These are phyloP conservation scores for Otolemur crassicaudatus DNA, from an alignment of 2,797 vertebrate species.

Conservation along the genomic window DNA sequence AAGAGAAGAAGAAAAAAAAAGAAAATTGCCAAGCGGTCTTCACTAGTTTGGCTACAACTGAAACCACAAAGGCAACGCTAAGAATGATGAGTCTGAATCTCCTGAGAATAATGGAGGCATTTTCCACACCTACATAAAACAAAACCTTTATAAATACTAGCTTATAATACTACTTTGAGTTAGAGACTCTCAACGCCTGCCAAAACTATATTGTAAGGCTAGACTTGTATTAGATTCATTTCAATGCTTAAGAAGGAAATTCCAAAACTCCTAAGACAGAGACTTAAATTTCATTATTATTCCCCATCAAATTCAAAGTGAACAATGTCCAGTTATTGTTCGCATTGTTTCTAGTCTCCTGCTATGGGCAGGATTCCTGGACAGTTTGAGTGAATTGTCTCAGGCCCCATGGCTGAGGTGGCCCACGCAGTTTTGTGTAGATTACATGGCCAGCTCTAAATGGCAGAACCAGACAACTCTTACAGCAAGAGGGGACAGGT, in stretches of 20 bases:
- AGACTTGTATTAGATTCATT: neutral
- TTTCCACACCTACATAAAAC: constrained; percentile 31
- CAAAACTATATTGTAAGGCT: neutral
- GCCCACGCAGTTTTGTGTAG: neutral
- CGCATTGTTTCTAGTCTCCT: neutral
- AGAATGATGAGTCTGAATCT: neutral
- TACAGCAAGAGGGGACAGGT: neutral
- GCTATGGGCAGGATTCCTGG: neutral
- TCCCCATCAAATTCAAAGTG: neutral
- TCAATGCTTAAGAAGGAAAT: neutral
- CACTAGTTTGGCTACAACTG: neutral
- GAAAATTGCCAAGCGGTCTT: neutral
- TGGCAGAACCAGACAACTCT: neutral
- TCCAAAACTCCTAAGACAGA: constrained; percentile 5
- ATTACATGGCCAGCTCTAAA: neutral
- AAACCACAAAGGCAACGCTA: neutral
- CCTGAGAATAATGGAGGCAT: neutral
- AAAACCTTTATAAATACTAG: constrained; percentile 27
- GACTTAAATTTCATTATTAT: constrained; percentile 5
- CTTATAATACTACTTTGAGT: neutral
- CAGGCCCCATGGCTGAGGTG: neutral
- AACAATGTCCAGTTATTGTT: neutral
- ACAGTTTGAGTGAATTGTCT: neutral
- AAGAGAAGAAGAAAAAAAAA: neutral
- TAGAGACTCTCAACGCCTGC: neutral